Conservation (phyloP, 2,113 vertebrate species). For the Bos indicus region DNA sequence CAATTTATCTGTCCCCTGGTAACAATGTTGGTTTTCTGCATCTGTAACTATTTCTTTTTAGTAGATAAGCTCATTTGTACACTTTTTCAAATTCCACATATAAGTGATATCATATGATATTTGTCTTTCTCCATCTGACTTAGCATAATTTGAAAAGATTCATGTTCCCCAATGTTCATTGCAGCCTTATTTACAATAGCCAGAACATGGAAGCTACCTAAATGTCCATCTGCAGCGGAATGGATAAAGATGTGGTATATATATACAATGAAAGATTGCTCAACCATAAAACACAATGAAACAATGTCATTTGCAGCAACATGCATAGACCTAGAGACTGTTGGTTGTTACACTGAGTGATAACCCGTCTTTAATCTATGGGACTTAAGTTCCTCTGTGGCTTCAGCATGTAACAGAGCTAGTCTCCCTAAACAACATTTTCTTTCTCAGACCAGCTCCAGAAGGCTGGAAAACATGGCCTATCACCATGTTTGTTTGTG, state of each 20-base stretch:
- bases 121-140: neutral
- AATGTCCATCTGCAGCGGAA: neutral
- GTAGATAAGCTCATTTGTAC: neutral
- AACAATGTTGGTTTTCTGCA: neutral
- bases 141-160: neutral
- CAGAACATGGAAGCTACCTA: neutral
- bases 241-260: neutral
- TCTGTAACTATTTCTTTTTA: neutral
- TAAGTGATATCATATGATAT: neutral
- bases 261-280: neutral
- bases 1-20: rapidly evolving
- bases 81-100: neutral
- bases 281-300: neutral
- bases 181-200: neutral
- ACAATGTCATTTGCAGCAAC: neutral
- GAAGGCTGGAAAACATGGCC: neutral
- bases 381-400: neutral
- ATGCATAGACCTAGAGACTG: neutral
- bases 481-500: neutral
- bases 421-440: neutral
- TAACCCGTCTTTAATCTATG: neutral
- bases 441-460: neutral
- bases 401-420: neutral
- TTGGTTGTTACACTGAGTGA: neutral
- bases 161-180: neutral